Percentiles rank a stretch among this genome's conserved stretches.
Evolutionary conservation across 2,797 vertebrate genomes (phyloP).

Genomic region (Poecile montanus): DNA sequence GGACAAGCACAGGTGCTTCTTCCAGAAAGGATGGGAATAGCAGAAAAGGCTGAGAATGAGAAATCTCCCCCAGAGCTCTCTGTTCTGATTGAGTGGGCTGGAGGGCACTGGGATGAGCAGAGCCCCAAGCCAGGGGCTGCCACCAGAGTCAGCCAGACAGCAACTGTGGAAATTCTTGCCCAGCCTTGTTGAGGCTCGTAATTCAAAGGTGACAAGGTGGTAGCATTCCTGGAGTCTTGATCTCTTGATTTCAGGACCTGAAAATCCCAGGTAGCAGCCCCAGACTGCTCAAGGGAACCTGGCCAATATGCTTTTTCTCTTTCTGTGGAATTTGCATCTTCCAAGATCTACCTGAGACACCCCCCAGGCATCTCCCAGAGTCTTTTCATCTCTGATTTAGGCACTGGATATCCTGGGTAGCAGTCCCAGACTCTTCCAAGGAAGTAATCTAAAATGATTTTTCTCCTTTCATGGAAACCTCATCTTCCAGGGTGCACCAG

Average conservation of each 20-base stretch:
- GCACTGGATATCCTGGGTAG: background rate
- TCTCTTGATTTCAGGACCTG: background rate
- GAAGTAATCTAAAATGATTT: background rate
- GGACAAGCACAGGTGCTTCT: background rate
- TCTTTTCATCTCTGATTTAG: background rate
- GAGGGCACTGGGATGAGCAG: background rate
- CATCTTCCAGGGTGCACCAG: background rate
- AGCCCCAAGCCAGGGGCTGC: background rate
- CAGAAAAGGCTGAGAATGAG: background rate
- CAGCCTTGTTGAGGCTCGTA: background rate
- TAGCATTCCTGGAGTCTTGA: background rate
- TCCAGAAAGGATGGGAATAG: background rate
- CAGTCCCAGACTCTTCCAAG: background rate
- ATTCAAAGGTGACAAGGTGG: background rate
- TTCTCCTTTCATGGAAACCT: background rate
- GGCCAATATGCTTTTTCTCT: background rate
- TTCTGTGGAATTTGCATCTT: background rate
- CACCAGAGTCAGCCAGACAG: background rate
- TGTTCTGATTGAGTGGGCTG: background rate
- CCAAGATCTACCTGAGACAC: background rate
- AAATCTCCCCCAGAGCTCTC: background rate
- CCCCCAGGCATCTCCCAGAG: background rate
- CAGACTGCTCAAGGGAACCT: background rate
- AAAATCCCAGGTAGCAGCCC: background rate
- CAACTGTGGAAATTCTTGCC: background rate